Evolutionary conservation across 2,888 invertebrate species (phyloP), one percentile per base, ranked within the genome.

Genomic region (Melitaea athalia): DNA sequence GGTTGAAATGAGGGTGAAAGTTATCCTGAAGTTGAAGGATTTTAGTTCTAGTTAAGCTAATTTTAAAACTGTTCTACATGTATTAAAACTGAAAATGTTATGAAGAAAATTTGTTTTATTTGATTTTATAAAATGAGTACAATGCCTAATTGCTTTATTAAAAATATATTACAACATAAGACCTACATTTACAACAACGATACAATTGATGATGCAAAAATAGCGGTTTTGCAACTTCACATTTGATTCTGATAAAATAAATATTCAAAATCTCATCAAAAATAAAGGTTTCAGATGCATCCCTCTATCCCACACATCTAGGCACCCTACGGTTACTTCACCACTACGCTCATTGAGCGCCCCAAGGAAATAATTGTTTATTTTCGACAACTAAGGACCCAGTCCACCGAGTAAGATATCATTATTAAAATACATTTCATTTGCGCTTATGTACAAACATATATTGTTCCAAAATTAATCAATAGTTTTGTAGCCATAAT

Each of bases 321-420:
- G 68, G 73, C 82, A 81, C 88, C 90, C 91, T 80, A 84, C 81
- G 74, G 80, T 79, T 82, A 78, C 67, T 83, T 82, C 82, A 82
- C 85, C 80, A 82, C 81, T 81, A 79, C 79, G 82, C 81, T 79
- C 78, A 76, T 73, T 74, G 72, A 76, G 76, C 81, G 80, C 84
- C 85, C 83, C 81, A 73, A 81, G 83, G 86, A 90, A 91, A 91
- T 90, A 91, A 92, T 92, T 92, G 92, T 92, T 92, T 92, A 92
- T 89, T 89, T 89, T 91, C 89, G 84, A 86, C 86, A 83, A 81
- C 82, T 83, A 81, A 85, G 85, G 85, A 72, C 75, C 73, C 70
- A 71, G 63, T 67, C 64, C 70, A 68, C 63, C 49, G 52, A 53
- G 66, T 3, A 66, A 60, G 45, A 33, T 33, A 55, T 66, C 60